These are phyloP conservation scores for Hypsopygia costalis DNA, from an alignment of 2,888 invertebrate genomes.

Conservation along the genomic window DNA sequence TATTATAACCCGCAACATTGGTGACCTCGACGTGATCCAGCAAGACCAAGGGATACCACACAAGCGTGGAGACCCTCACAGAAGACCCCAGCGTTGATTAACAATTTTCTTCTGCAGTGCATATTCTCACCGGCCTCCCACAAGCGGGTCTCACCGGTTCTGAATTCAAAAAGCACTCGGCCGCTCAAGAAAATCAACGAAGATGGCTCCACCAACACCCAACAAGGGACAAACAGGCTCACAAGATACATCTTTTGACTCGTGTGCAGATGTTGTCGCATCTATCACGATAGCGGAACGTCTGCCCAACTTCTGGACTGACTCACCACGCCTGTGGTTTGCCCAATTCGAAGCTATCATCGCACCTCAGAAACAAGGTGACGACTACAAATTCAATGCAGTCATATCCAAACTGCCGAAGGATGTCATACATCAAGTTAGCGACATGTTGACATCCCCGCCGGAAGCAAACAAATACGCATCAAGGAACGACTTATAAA, in stretches of 20 bases:
- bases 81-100: too few species aligned
- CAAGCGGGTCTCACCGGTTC: too few species aligned
- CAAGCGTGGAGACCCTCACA: too few species aligned
- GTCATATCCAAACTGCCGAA: conserved; percentile 15
- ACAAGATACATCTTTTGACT: background rate
- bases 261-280: background rate
- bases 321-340: conserved; percentile 11
- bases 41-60: too few species aligned
- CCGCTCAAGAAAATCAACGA: too few species aligned
- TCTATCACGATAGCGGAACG: background rate
- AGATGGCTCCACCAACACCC: background rate
- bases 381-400: conserved; percentile 3
- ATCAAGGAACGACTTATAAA: conserved; percentile 1
- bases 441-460: background rate
- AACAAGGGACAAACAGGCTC: too few species aligned
- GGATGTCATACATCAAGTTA: conserved; percentile 8
- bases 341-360: conserved; percentile 15
- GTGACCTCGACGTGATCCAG: too few species aligned
- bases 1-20: too few species aligned
- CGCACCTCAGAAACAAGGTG: conserved; percentile 4
- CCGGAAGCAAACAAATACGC: too few species aligned
- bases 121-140: too few species aligned
- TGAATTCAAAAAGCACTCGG: too few species aligned
- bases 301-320: conserved; percentile 11
- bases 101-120: too few species aligned